Evolutionary conservation across 2,113 vertebrate species (phyloP).

Genomic region (Siniperca chuatsi): DNA sequence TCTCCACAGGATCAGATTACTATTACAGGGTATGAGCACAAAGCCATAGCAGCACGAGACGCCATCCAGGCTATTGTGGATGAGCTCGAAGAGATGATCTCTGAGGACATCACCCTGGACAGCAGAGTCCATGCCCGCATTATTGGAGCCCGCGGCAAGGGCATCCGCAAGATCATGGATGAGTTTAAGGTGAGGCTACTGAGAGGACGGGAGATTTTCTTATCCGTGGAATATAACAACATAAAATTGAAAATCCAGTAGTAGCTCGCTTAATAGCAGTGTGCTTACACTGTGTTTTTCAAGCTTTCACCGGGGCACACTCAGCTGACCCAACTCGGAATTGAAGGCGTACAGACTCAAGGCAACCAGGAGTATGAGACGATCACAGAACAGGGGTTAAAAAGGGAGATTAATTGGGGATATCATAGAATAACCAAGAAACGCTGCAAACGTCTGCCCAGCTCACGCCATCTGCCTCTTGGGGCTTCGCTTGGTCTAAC

Average conservation of each 20-base stretch:
- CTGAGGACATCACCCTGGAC: constrained; percentile 94
- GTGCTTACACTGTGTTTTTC: neutral
- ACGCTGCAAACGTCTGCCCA: no score
- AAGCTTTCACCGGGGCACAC: neutral
- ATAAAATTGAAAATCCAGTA: neutral
- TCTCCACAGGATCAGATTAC: constrained; percentile 93
- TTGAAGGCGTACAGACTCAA: no score
- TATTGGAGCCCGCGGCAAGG: constrained; percentile 96
- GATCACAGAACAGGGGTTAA: no score
- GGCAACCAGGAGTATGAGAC: no score
- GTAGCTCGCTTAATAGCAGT: neutral
- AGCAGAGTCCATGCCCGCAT: constrained; percentile 96
- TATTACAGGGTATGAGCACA: constrained; percentile 97
- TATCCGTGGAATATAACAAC: neutral
- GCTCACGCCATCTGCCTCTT: neutral
- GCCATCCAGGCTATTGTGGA: constrained; percentile 95
- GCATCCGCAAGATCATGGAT: constrained; percentile 98
- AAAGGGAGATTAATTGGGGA: no score
- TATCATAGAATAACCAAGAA: no score
- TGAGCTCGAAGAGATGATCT: constrained; percentile 97
- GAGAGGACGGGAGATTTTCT: neutral
- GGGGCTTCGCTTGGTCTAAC: neutral
- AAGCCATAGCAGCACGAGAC: constrained; percentile 92
- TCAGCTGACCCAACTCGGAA: neutral
- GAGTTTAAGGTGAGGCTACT: constrained; percentile 92